Conservation (phyloP, 2,797 vertebrate species). For the Pyrocephalus nanus region DNA sequence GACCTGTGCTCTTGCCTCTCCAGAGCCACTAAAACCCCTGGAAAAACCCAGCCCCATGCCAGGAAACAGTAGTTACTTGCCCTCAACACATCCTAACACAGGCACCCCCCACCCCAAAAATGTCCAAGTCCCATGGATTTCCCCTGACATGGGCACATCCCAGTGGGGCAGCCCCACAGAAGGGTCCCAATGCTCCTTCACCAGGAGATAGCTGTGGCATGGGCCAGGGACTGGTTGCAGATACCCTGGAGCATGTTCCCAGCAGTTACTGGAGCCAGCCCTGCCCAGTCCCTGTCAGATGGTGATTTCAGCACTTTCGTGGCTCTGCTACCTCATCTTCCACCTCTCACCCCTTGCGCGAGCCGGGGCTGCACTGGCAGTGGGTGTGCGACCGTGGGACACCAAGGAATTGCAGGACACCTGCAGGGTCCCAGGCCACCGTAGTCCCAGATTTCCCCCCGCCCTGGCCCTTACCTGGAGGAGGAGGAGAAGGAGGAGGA, state of each 20-base stretch:
- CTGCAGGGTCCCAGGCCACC: neutral
- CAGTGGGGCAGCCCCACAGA: neutral
- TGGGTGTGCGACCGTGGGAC: rapidly evolving
- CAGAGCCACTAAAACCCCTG: neutral
- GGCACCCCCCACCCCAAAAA: neutral
- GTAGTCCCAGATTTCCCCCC: neutral
- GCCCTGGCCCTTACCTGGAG: conserved; percentile 15
- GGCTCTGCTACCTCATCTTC: neutral
- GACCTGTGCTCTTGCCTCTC: rapidly evolving
- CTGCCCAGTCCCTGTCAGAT: neutral
- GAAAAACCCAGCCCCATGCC: neutral
- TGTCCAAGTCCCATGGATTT: neutral
- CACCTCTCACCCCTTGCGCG: neutral
- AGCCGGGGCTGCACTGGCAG: neutral
- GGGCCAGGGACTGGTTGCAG: neutral
- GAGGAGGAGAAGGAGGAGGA: neutral
- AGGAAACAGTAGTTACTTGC: neutral
- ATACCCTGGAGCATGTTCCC: neutral
- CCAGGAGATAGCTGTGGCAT: rapidly evolving
- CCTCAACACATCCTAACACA: neutral
- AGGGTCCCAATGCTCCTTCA: neutral
- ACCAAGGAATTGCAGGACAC: neutral
- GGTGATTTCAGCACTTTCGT: conserved; percentile 25
- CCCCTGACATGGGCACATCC: neutral
- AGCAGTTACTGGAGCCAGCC: conserved; percentile 2